Evolutionary conservation across 92 coral and sea anemone genomes (phyloP), one percentile per base, ranked within the genome.

Genomic region (Palythoa grandiflora): DNA sequence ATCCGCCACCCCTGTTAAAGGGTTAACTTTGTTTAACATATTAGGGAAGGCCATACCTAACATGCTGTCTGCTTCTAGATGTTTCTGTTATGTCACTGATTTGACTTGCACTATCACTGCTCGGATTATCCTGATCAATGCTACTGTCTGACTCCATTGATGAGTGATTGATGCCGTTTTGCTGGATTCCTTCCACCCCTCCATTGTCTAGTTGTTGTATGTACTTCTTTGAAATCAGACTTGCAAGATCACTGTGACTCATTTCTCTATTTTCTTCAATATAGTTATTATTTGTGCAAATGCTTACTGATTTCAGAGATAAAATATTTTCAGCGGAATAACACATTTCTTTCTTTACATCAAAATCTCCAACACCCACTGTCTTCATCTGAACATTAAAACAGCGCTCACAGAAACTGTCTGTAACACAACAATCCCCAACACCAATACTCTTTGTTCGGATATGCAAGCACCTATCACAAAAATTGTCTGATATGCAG

Each of bases 341-440:
- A 84, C 85, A 79, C 50, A 54, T 38, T 20, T 55, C 79, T 52
- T 54, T 16, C 54, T 88, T 91, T 9, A 92, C 87, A 73, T 89
- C 95, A 87, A 84, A 89, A 90, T 93, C 95, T 1, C 98, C 99
- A 71, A 95, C 98, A 35, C 93, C 98, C 12, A 93, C 89, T 4
- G 99, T 88, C 14, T 94, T 92, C 75, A 94, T 95, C 37, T 95
- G 93, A 9, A 92, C 83, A 87, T 93, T 89, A 59, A 94, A 92
- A 79, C 99, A 97, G 8, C 98, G 94, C 71, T 95, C 97, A 39
- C 99, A 97, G 90, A 75, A 95, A 73, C 88, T 97, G 80, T 97
- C 99, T 0, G 95, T 95, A 39, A 95, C 73, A 74, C 99, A 94
- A 73, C 98, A 97, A 60, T 97, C 99, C 6, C 99, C 99, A 74